These are phyloP conservation scores for Corythaixoides concolor DNA, from an alignment of 2,113 vertebrate species.

Conservation along the genomic window DNA sequence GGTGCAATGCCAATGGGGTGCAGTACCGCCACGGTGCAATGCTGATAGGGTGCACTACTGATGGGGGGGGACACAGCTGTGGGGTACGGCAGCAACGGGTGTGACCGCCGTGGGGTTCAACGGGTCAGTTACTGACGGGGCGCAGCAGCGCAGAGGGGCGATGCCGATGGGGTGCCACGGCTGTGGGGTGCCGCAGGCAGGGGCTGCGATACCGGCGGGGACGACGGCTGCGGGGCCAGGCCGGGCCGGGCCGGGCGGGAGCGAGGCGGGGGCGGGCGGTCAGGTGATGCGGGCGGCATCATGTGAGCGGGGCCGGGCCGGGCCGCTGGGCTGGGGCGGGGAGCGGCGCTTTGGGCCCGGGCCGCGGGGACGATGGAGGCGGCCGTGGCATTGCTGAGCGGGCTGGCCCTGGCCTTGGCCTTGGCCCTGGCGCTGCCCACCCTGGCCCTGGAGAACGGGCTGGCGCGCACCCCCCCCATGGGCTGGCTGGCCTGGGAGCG, in stretches of 20 bases:
- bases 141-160: no score
- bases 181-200: not conserved
- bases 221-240: fast-evolving
- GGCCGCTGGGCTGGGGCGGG: no score
- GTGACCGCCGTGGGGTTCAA: no score
- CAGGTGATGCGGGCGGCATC: not conserved
- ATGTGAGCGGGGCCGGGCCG: not conserved
- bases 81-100: no score
- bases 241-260: not conserved
- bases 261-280: not conserved
- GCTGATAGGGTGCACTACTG: no score
- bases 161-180: not conserved
- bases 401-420: not conserved
- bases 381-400: not conserved
- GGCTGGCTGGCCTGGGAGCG: conserved; percentile 96
- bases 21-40: not conserved
- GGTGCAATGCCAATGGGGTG: not conserved
- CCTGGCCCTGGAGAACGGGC: conserved; percentile 84
- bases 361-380: not conserved
- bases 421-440: conserved; percentile 17
- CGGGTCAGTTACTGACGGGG: no score
- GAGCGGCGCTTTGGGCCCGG: no score
- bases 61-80: no score
- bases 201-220: not conserved
- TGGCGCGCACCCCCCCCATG: conserved; percentile 90